A percentile compares a stretch with the other conserved stretches of the same genome.
These are phyloP conservation scores for Stenopsyche tienmushanensis DNA, from an alignment of 1,140 invertebrate genomes.

Conservation along the genomic window DNA sequence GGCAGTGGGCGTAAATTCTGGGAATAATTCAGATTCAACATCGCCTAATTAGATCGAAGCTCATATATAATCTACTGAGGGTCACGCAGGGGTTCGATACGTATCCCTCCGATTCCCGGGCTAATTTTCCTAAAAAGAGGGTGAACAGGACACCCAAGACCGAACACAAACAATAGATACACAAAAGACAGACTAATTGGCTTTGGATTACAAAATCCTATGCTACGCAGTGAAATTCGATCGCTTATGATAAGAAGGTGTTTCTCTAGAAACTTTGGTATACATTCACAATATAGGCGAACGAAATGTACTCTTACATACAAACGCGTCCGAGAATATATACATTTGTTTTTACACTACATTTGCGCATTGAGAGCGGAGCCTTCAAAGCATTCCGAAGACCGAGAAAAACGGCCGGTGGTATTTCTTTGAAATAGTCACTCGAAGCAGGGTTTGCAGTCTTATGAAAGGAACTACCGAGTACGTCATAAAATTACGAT, in stretches of 20 bases:
- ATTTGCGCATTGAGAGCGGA: slow-evolving; percentile 17
- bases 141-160: slow-evolving; percentile 17
- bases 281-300: too few species aligned
- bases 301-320: too few species aligned
- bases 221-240: slow-evolving; percentile 8
- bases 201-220: slow-evolving; percentile 23
- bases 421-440: slow-evolving; percentile 25
- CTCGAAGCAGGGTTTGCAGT: neutral
- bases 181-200: slow-evolving; percentile 19
- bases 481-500: too few species aligned
- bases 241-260: too few species aligned
- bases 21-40: too few species aligned
- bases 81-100: neutral
- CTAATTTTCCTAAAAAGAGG: neutral
- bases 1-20: too few species aligned
- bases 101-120: neutral
- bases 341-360: slow-evolving; percentile 10
- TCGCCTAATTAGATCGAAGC: slow-evolving; percentile 18
- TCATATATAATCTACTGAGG: slow-evolving; percentile 4
- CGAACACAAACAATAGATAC: slow-evolving; percentile 20
- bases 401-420: slow-evolving; percentile 21
- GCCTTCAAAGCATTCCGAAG: slow-evolving; percentile 19
- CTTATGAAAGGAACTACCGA: too few species aligned
- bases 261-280: too few species aligned
- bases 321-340: too few species aligned